Conservation (phyloP, 2,797 vertebrate genomes). For the Schizothorax lantsangensis region DNA sequence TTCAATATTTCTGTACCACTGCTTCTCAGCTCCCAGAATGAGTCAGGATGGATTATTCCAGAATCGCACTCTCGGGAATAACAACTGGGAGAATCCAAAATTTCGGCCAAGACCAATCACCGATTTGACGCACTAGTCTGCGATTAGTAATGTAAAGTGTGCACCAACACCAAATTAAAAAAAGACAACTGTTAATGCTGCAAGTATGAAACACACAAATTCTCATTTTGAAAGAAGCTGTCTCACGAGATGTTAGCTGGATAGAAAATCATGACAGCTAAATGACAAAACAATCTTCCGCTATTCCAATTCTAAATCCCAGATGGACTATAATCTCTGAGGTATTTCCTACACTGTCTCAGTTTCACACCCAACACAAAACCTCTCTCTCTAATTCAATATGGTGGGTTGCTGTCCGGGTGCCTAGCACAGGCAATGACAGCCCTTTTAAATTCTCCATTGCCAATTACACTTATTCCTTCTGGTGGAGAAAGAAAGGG, state of each 20-base stretch:
- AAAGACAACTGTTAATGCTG: neutral
- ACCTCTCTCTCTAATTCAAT: constrained; percentile 64
- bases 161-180: neutral
- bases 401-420: constrained; percentile 65
- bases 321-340: constrained; percentile 33
- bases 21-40: constrained; percentile 32
- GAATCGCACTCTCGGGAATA: constrained; percentile 14
- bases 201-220: neutral
- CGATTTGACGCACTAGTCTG: neutral
- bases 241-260: neutral
- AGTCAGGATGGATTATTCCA: constrained; percentile 25
- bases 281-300: constrained; percentile 41
- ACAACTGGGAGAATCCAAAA: neutral
- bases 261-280: constrained; percentile 8
- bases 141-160: neutral
- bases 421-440: constrained; percentile 77
- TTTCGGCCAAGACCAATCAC: neutral
- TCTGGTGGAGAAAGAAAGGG: constrained; percentile 60
- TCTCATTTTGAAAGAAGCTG: neutral
- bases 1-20: constrained; percentile 14
- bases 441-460: constrained; percentile 82
- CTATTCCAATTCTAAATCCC: constrained; percentile 26
- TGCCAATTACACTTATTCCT: constrained; percentile 84
- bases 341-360: constrained; percentile 49
- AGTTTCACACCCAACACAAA: constrained; percentile 59